A percentile compares a stretch with the other conserved stretches of the same genome.
Evolutionary conservation across 2,113 vertebrate species (phyloP).

Genomic region (Junco hyemalis): DNA sequence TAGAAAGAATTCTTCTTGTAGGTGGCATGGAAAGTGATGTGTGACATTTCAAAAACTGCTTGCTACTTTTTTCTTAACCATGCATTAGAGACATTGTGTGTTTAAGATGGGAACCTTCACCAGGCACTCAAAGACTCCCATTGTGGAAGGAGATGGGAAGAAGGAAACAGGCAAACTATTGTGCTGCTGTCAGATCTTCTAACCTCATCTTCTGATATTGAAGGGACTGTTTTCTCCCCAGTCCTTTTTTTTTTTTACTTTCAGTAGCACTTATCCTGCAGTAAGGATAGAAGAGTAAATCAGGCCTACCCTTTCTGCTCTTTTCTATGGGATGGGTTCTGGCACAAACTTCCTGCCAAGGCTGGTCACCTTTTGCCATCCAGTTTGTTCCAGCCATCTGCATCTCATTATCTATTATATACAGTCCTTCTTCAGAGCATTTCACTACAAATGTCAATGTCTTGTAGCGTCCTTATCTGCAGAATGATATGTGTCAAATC

Average conservation of each 20-base stretch:
- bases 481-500: conserved; percentile 47
- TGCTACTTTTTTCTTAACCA: background rate
- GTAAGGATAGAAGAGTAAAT: background rate
- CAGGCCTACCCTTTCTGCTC: background rate
- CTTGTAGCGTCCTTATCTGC: conserved; percentile 20
- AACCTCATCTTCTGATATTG: background rate
- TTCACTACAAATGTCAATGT: conserved; percentile 16
- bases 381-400: conserved; percentile 5
- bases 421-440: background rate
- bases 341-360: background rate
- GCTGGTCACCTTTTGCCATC: background rate
- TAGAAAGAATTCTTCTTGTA: background rate
- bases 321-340: background rate
- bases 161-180: background rate
- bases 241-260: background rate
- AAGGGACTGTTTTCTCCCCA: background rate
- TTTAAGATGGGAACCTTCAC: background rate
- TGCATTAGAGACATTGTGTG: background rate
- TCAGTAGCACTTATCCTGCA: background rate
- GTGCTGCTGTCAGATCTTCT: background rate
- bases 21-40: background rate
- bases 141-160: background rate
- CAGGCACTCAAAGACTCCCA: background rate
- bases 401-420: conserved; percentile 12
- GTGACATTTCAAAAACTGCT: background rate